Conservation (phyloP, 2,113 vertebrate genomes). For the Geothlypis trichas region DNA sequence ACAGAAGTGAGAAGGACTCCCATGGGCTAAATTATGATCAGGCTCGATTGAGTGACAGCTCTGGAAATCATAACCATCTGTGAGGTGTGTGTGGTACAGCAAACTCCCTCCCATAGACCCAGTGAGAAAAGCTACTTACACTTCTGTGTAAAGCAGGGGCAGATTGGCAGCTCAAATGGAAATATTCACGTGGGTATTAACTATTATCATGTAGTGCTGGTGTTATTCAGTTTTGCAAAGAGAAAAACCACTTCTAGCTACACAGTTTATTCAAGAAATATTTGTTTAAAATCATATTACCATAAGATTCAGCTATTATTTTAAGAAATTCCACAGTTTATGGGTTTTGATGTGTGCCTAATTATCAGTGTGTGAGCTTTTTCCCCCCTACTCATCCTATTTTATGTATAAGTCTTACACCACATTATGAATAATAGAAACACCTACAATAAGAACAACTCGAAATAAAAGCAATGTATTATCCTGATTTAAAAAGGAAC, state of each 20-base stretch:
- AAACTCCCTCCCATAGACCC: neutral
- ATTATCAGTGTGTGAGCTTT: neutral
- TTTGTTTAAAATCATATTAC: neutral
- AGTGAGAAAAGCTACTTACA: neutral
- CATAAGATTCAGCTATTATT: neutral
- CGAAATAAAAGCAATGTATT: neutral
- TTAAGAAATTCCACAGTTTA: neutral
- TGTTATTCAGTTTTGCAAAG: neutral
- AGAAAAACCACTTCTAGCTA: neutral
- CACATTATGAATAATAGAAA: neutral
- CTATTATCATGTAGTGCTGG: neutral
- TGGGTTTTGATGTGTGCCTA: neutral
- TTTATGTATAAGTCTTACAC: neutral
- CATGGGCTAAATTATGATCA: neutral
- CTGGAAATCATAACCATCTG: slow-evolving; percentile 22
- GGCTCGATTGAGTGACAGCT: neutral
- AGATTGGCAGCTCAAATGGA: slow-evolving; percentile 34
- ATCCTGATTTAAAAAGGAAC: neutral
- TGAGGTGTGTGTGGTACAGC: neutral
- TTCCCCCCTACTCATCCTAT: neutral
- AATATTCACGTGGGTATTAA: slow-evolving; percentile 15
- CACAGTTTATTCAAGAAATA: neutral
- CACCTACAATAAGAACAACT: neutral
- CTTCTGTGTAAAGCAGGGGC: neutral
- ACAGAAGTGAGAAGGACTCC: slow-evolving; percentile 14